Conservation (phyloP, 2,888 invertebrate genomes). For the Cephus pygmeus region DNA sequence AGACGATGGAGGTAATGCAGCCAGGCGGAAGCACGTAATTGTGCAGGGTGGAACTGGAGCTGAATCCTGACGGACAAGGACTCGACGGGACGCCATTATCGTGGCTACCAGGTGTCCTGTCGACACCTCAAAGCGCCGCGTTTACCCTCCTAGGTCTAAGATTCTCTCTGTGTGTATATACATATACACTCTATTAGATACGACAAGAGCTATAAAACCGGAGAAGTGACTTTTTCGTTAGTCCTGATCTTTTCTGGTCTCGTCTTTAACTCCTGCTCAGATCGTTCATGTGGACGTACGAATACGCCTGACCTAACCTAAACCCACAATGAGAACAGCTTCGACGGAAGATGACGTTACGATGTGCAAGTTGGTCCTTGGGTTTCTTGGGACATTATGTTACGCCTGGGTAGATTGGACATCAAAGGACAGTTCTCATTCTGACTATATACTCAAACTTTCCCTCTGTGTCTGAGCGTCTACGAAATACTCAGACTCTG, state of each 20-base stretch:
- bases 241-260: not conserved
- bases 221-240: not conserved
- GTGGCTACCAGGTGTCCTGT: constrained; percentile 56
- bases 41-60: constrained; percentile 32
- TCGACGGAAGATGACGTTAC: constrained; percentile 22
- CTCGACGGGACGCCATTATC: constrained; percentile 44
- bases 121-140: constrained; percentile 53
- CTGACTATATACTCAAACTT: not conserved
- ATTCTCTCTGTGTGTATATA: not conserved
- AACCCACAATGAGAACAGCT: constrained; percentile 16
- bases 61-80: constrained; percentile 35
- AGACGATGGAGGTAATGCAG: constrained; percentile 24
- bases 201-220: not conserved
- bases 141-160: not conserved
- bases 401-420: not conserved
- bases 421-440: not conserved
- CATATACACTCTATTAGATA: not conserved
- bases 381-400: not conserved
- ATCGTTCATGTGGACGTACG: not conserved
- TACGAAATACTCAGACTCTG: not conserved
- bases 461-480: not conserved
- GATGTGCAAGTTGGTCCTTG: constrained; percentile 8
- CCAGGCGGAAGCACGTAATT: constrained; percentile 54
- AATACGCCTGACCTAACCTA: not conserved
- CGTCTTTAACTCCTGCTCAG: not conserved